Conservation (phyloP, 92 coral and sea anemone genomes). For the Diadumene lineata region DNA sequence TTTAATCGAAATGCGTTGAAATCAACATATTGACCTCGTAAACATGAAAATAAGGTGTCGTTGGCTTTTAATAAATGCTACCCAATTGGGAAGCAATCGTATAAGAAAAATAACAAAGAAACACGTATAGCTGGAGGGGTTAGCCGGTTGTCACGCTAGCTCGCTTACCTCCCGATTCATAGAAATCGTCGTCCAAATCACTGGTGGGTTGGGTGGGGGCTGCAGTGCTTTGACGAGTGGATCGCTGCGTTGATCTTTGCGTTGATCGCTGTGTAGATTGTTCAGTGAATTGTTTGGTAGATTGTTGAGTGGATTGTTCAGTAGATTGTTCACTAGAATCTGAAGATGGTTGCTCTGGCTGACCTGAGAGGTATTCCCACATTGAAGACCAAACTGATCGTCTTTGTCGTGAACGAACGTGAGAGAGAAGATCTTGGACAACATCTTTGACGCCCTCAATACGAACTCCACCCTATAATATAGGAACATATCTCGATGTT, state of each 20-base stretch:
- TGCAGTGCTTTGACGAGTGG: too few relatives aligned
- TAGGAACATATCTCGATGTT: not conserved
- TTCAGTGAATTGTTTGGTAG: not conserved
- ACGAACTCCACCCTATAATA: slow-evolving; percentile 71
- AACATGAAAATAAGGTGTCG: too few relatives aligned
- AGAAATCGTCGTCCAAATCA: too few relatives aligned
- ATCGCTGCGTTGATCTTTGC: not conserved
- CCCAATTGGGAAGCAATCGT: too few relatives aligned
- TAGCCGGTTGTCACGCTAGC: too few relatives aligned
- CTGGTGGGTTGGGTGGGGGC: too few relatives aligned
- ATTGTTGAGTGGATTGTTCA: not conserved
- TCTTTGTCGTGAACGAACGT: slow-evolving; percentile 60
- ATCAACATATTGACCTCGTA: too few relatives aligned
- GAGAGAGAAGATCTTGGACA: slow-evolving; percentile 55
- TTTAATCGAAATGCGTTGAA: too few relatives aligned
- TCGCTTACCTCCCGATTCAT: too few relatives aligned
- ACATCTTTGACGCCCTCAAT: slow-evolving; percentile 74
- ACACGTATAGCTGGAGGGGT: too few relatives aligned
- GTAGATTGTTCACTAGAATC: not conserved
- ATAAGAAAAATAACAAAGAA: too few relatives aligned
- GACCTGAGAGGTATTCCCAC: not conserved
- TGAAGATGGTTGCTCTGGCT: not conserved
- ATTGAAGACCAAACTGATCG: slow-evolving; percentile 58
- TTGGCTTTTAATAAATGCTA: too few relatives aligned
- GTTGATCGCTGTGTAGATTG: not conserved